phyloP scores from a whole-genome alignment of 2,113 vertebrate species.

The Laterallus jamaicensis region DNA sequence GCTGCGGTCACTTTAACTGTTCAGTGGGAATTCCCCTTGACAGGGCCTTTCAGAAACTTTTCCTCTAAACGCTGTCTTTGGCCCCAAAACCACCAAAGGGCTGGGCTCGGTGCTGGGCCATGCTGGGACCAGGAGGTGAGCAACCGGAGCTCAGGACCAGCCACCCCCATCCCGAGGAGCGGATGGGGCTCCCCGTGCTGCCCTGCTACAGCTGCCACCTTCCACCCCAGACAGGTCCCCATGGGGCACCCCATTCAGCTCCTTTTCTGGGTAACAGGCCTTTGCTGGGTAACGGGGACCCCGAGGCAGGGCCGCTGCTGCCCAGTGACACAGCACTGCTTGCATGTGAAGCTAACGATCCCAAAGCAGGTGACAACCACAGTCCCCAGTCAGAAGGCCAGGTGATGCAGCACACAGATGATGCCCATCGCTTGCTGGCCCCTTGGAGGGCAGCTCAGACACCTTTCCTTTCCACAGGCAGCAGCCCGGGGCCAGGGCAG shows the following conservation, averaged over 20 bases:
- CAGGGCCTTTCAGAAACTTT: background rate
- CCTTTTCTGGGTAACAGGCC: background rate
- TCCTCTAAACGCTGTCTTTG: background rate
- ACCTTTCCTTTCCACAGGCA: background rate
- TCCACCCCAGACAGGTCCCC: background rate
- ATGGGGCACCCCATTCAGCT: too few relatives aligned
- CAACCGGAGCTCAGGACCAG: fast-evolving
- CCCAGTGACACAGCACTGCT: background rate
- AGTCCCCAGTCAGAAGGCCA: background rate
- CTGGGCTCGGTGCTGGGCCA: background rate
- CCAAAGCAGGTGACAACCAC: background rate
- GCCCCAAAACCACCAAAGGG: background rate
- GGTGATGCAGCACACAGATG: background rate
- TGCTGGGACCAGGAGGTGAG: background rate
- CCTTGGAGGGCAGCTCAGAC: background rate
- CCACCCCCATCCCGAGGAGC: background rate
- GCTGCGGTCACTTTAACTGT: background rate
- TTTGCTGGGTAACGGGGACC: background rate
- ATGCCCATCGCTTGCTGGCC: background rate
- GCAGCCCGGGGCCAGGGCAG: background rate
- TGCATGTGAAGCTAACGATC: background rate
- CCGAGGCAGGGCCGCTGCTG: background rate
- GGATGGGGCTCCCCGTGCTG: background rate
- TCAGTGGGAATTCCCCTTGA: background rate
- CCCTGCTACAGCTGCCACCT: background rate